phyloP scores from a whole-genome alignment of 1,140 invertebrate genomes.

The Drosophila oshimai region DNA sequence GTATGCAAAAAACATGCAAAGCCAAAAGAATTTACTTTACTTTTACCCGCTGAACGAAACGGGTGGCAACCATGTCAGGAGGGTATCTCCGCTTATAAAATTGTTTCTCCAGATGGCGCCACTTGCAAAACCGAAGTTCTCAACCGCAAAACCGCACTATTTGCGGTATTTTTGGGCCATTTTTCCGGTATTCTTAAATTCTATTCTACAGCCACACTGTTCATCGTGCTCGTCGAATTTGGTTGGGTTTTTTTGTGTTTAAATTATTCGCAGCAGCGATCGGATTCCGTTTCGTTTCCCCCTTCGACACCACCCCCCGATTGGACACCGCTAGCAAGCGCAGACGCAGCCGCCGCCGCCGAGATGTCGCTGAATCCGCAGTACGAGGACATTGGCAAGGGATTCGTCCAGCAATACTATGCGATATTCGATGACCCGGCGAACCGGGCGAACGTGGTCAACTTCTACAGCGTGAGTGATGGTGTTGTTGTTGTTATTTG shows the following conservation, averaged over 20 bases:
- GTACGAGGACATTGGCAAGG: constrained; percentile 95
- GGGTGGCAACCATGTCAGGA: too few species aligned
- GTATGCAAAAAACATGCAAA: too few species aligned
- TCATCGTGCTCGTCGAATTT: not conserved
- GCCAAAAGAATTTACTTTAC: too few species aligned
- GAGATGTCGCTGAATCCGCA: constrained; percentile 93
- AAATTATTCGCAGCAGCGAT: not conserved
- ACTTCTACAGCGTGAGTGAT: constrained; percentile 95
- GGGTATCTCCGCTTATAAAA: too few species aligned
- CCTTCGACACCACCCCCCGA: too few species aligned
- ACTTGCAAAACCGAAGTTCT: too few species aligned
- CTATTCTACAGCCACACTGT: not conserved
- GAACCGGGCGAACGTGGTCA: constrained; percentile 90
- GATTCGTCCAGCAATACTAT: constrained; percentile 97
- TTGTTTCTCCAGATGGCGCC: too few species aligned
- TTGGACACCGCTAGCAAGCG: not conserved
- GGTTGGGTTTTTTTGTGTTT: not conserved
- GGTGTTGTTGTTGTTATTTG: not conserved
- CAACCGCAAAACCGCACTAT: too few species aligned
- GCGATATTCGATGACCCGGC: constrained; percentile 93
- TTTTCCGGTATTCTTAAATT: too few species aligned
- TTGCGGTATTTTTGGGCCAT: too few species aligned
- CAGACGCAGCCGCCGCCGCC: not conserved
- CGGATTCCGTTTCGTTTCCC: not conserved
- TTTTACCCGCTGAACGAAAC: too few species aligned